Evolutionary conservation across 2,797 vertebrate species (phyloP), one percentile per base, ranked within the genome.

Genomic region (Channa striata): DNA sequence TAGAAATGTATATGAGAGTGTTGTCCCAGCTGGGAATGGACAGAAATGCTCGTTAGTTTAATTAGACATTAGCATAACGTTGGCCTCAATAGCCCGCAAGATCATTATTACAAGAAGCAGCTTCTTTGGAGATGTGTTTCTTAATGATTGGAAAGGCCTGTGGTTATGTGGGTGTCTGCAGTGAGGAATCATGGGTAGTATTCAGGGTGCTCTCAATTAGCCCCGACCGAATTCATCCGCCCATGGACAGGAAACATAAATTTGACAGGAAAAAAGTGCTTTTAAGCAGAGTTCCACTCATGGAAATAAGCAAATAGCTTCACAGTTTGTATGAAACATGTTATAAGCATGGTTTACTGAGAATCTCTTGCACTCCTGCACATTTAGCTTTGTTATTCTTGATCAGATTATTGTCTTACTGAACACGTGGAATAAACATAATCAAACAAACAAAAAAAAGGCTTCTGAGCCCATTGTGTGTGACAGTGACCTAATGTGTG

Each of bases 41-140:
- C 63, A 66, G 43, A 70, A 72, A 78, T 73, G 43, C 70, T 89
- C 80, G 89, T 87, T 78, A 89, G 34, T 47, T 60, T 81, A 51
- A 81, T 75, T 71, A 58, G 51, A 69, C 54, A 85, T 90, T 78
- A 71, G 74, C 86, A 87, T 89, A 77, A 78, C 57, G 50, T 16
- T 70, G 37, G 36, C 61, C 47, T 71, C 60, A 74, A 87, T 84
- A 77, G 71, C 48, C 67, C 85, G 82, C 74, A 65, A 82, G 69
- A 82, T 88, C 68, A 73, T 87, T 74, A 77, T 39, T 69, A 70
- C 58, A 77, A 82, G 53, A 65, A 68, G 34, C 39, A 63, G 63
- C 71, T 78, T 58, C 68, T 82, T 61, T 66, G 53, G 80, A 74
- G 53, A 62, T 48, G 65, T 68, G 56, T 37, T 61, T 59, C 81